These are phyloP conservation scores for Caerostris extrusa DNA, from an alignment of 1,140 invertebrate species.

Conservation along the genomic window DNA sequence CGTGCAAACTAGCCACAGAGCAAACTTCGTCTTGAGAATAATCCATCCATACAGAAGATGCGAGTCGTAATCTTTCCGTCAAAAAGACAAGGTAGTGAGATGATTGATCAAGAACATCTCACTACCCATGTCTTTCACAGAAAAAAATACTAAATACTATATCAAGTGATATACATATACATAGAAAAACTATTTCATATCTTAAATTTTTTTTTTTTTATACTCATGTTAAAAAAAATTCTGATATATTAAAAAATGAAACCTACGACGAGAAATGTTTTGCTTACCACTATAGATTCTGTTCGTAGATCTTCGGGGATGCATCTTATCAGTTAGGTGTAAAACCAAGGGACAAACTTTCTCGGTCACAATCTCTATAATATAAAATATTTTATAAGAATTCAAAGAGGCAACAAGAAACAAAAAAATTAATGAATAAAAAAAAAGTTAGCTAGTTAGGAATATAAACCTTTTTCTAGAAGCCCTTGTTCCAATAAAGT, in stretches of 20 bases:
- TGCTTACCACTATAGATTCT: slow-evolving; percentile 84
- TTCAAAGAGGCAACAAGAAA: not conserved
- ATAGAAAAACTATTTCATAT: not conserved
- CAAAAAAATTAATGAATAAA: not conserved
- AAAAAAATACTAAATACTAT: slow-evolving; percentile 28
- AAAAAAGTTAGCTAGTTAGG: not conserved
- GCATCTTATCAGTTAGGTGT: slow-evolving; percentile 82
- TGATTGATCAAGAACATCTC: slow-evolving; percentile 82
- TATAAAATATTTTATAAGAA: not conserved
- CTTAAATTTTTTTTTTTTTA: no score
- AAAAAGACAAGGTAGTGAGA: slow-evolving; percentile 85
- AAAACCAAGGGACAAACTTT: slow-evolving; percentile 85
- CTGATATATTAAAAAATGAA: not conserved
- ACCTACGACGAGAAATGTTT: not conserved
- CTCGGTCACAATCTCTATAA: slow-evolving; percentile 84
- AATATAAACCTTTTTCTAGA: slow-evolving; percentile 54
- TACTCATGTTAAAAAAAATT: not conserved
- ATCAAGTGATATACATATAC: not conserved
- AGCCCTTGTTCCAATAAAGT: slow-evolving; percentile 80
- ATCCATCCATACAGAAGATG: not conserved
- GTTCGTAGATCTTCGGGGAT: slow-evolving; percentile 84
- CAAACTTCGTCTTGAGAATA: not conserved
- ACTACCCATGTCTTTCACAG: slow-evolving; percentile 85
- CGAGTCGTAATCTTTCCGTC: slow-evolving; percentile 78
- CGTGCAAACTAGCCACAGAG: slow-evolving; percentile 27